Evolutionary conservation across 2,888 invertebrate species (phyloP), one percentile per base, ranked within the genome.

Genomic region (Euphydryas editha): DNA sequence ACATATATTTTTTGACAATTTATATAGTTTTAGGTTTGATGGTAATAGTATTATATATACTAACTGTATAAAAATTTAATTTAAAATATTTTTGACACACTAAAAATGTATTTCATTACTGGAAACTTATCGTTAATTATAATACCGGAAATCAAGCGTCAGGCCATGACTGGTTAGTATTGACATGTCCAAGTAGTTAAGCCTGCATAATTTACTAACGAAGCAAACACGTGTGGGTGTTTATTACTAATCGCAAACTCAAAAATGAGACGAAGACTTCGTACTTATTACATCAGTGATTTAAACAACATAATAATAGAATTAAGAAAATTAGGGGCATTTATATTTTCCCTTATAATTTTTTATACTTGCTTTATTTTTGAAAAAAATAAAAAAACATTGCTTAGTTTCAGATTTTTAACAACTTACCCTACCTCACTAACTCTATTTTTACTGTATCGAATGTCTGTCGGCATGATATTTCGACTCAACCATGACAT

Each of bases 401-500:
- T n/a, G n/a, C n/a, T n/a, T n/a, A n/a, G n/a, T n/a, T n/a, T n/a
- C n/a, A n/a, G n/a, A n/a, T 30, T 30, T 8, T 2, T 8, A 39
- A 39, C 11, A 5, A 39, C 11, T 2, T 39, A 39, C 3, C 5
- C 21, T 21, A 13, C 5, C 2, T 49, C 18, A 49, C 3, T 47
- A 49, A 13, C 20, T 20, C 49, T 21, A 49, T 49, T 13, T 13
- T 15, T 49, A 47, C 11, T 36, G n/a, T 24, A 2, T 24, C 46
- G 3, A 18, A 21, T 24, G 7, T n/a, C 17, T 10, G n/a, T 24
- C 11, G 30, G 46, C 46, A 59, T 59, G 59, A 47, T 59, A 59
- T 46, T 59, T 47, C 59, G 47, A 17, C 18, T 2, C 36, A 59
- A 59, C 59, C 59, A 47, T 59, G 59, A 62, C 61, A 58, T 66